A percentile compares a stretch with the other conserved stretches of the same genome.
Conservation (phyloP, 2,888 invertebrate species). For the Apodemia zela region DNA sequence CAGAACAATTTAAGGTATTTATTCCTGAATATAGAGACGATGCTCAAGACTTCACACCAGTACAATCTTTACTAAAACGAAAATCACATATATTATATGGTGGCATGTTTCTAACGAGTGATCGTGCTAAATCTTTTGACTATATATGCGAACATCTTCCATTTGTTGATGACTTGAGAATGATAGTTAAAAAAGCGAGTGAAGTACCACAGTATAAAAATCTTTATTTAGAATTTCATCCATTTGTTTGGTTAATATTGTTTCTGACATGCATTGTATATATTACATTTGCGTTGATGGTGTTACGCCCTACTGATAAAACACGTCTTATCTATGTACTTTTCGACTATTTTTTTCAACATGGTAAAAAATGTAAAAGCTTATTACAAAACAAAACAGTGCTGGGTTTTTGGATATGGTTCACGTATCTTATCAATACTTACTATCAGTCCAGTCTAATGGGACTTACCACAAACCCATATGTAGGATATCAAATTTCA, state of each 20-base stretch:
- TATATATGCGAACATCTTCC: slow-evolving; percentile 43
- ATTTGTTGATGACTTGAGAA: slow-evolving; percentile 42
- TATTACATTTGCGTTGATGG: slow-evolving; percentile 34
- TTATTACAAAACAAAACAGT: slow-evolving; percentile 34
- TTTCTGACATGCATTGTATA: slow-evolving; percentile 36
- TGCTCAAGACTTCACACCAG: slow-evolving; percentile 29
- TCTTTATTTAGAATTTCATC: slow-evolving; percentile 43
- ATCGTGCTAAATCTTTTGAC: slow-evolving; percentile 39
- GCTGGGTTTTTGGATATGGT: slow-evolving; percentile 48
- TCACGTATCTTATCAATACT: slow-evolving; percentile 43
- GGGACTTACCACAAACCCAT: slow-evolving; percentile 43
- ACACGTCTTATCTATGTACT: slow-evolving; percentile 38
- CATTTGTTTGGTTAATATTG: slow-evolving; percentile 42
- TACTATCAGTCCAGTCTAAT: slow-evolving; percentile 47
- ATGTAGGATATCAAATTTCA: slow-evolving; percentile 44
- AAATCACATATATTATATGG: slow-evolving; percentile 38
- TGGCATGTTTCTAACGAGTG: slow-evolving; percentile 35
- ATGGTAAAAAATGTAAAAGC: slow-evolving; percentile 34
- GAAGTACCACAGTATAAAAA: slow-evolving; percentile 40
- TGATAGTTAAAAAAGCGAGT: slow-evolving; percentile 44
- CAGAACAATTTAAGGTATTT: slow-evolving; percentile 42
- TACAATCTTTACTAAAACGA: slow-evolving; percentile 32
- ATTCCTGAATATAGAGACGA: slow-evolving; percentile 38
- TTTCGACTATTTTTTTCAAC: slow-evolving; percentile 41
- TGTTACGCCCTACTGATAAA: slow-evolving; percentile 38